phyloP scores from a whole-genome alignment of 2,113 vertebrate genomes.

The Glaucidium brasilianum region DNA sequence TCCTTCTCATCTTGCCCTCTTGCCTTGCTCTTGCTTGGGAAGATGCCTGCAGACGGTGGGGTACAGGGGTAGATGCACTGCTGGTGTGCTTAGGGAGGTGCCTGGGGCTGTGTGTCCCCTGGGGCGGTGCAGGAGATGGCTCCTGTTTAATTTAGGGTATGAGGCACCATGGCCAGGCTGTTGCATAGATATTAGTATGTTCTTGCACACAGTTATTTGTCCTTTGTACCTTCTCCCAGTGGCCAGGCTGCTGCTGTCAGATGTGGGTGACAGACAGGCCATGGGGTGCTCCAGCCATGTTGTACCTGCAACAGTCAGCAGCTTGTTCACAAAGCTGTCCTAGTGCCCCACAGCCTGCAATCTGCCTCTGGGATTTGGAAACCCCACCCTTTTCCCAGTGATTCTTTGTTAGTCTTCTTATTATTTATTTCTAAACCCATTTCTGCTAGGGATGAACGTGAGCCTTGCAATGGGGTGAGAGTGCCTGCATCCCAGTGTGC shows the following conservation, averaged over 20 bases:
- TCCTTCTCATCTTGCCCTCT: not conserved
- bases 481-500: accelerated
- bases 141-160: not conserved
- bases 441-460: not conserved
- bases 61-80: accelerated
- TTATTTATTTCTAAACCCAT: not conserved
- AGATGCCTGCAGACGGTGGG: accelerated
- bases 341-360: not conserved
- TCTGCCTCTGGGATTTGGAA: not conserved
- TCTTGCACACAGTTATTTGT: not conserved
- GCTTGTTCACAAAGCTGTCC: not conserved
- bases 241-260: not conserved
- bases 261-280: accelerated
- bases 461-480: not conserved
- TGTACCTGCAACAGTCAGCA: not conserved
- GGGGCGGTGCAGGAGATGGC: not conserved
- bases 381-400: not conserved
- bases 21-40: not conserved
- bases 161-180: not conserved
- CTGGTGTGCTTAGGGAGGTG: not conserved
- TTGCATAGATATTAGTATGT: not conserved
- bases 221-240: not conserved
- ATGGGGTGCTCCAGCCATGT: not conserved
- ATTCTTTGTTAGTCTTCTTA: not conserved
- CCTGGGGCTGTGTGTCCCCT: not conserved